Evolutionary conservation across 2,797 vertebrate genomes (phyloP), one percentile per base, ranked within the genome.

Genomic region (Cercopithecus diana): DNA sequence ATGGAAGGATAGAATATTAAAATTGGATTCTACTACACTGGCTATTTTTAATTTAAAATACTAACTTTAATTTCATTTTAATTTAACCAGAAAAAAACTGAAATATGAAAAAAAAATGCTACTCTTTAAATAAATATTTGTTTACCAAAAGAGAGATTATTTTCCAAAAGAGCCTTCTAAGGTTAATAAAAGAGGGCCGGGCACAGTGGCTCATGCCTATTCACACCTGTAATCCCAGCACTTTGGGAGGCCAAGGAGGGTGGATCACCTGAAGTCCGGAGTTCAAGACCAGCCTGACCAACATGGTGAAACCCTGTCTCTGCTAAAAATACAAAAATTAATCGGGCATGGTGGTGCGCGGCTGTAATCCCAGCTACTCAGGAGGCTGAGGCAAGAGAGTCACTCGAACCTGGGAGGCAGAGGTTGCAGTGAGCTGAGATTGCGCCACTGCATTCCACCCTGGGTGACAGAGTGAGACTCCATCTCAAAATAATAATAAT

Each of bases 51-150:
- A 90, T 90, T 70, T 43, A 72, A 96, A 88, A 36, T 64, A 76
- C 79, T 82, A 41, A 55, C 52, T 92, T 85, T 90, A n/a, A 30
- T 84, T 95, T 75, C 33, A 61, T 75, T 96, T 95, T 90, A 70
- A 72, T 86, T 92, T 96, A 96, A 39, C 58, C 72, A 92, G 84
- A 92, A 93, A 87, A 82, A 82, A 85, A 75, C 50, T n/a, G 9
- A 93, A 75, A 75, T 14, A 4, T 64, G 3, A 76, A 24, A 39
- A 39, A 72, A 70, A 22, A 58, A 88, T 70, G 39, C 81, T 36
- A 0, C 57, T 93, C 83, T 82, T 72, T 36, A 67, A 73, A 72
- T 91, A 97, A 82, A 64, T 88, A 83, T 80, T 95, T 93, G 55
- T 80, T 88, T 43, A 79, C 45, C 83, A 6, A 36, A 50, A 39